Evolutionary conservation across 1,140 invertebrate genomes (phyloP), one percentile per base, ranked within the genome.

Genomic region (Aphelinus atriplicis): DNA sequence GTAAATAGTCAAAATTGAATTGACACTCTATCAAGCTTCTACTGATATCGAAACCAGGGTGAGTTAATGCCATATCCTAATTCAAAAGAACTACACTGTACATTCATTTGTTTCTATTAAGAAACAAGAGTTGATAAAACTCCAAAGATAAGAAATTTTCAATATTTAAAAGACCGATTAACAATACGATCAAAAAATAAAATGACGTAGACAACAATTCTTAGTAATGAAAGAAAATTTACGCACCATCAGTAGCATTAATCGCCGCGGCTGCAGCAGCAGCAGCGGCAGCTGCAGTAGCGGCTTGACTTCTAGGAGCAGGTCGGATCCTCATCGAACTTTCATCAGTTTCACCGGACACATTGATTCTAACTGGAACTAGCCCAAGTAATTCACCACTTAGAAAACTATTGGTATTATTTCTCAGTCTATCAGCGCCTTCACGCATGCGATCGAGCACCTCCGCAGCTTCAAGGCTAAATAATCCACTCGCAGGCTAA

Each of bases 391-490:
- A 83, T 83, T 92, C 92, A 69, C 92, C 91, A 50, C 93, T 93
- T 3, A 94, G 85, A 80, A 94, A 91, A 84, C 91, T 94, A 83
- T 94, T 95, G 48, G 93, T 93, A 81, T 93, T 95, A 84, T 95
- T 95, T 50, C 93, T 90, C 71, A 93, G 89, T 82, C 93, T 91
- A 76, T 95, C 93, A 46, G 90, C 88, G 50, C 91, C 91, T 81
- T 92, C 91, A 57, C 90, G 86, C 77, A 92, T 90, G 80, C 91
- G 90, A 81, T 92, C 91, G 4, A 92, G 86, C 48, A 91, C 90
- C 80, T 92, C 91, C 0, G 91, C 87, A 2, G 90, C 88, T 80
- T 92, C 91, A 3, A 90, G 80, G 74, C 85, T 84, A 55, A 88
- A 80, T 65, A 88, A 78, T 67, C 86, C 82, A 76, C 84, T 83